phyloP scores from a whole-genome alignment of 2,797 vertebrate species.

The Lithobates pipiens region DNA sequence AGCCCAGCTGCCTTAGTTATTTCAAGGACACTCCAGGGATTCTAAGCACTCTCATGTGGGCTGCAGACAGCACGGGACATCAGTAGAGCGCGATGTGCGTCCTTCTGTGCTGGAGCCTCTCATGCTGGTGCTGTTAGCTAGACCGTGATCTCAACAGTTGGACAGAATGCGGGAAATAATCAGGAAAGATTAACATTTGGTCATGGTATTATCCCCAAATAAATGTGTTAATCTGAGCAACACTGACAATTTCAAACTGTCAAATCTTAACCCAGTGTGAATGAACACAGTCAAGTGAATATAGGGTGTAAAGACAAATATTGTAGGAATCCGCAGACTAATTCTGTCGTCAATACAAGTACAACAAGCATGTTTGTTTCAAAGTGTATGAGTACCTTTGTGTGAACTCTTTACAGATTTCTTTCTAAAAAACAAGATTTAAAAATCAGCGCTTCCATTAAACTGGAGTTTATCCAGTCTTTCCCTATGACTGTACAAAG shows the following conservation, averaged over 20 bases:
- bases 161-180: conserved; percentile 42
- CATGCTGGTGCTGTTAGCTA: conserved; percentile 13
- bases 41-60: conserved; percentile 12
- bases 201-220: conserved; percentile 39
- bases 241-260: conserved; percentile 27
- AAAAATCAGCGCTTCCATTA: neutral
- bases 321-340: conserved; percentile 21
- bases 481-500: neutral
- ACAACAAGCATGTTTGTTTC: conserved; percentile 1
- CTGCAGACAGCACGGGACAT: conserved; percentile 25
- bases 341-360: neutral
- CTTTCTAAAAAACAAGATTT: neutral
- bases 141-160: conserved; percentile 43
- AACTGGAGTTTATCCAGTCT: neutral
- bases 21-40: conserved; percentile 44
- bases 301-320: conserved; percentile 2
- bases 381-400: neutral
- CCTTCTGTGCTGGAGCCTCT: conserved; percentile 7
- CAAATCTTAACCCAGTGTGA: conserved; percentile 14
- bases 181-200: conserved; percentile 46
- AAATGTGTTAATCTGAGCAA: conserved; percentile 49
- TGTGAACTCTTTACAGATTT: neutral
- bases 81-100: conserved; percentile 17
- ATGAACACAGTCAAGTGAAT: conserved; percentile 14
- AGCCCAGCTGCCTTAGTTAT: conserved; percentile 55